Conservation (phyloP, 2,888 invertebrate species). For the Parnassius mnemosyne region DNA sequence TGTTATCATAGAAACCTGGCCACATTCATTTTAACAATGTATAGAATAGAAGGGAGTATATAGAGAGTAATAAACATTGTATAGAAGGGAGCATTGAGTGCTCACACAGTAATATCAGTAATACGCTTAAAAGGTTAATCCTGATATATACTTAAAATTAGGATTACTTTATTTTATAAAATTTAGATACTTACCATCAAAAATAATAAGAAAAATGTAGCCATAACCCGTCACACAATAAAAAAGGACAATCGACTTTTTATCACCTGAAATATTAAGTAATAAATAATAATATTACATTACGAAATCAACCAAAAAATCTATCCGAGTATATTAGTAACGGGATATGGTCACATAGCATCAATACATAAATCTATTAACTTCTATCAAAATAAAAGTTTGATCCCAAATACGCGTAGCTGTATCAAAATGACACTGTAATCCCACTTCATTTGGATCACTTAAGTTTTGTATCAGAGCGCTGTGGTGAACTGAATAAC, state of each 20-base stretch:
- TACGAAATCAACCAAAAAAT: slow-evolving; percentile 8
- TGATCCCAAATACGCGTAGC: slow-evolving; percentile 69
- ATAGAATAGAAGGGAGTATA: no score
- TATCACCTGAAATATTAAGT: not conserved
- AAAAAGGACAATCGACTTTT: slow-evolving; percentile 15
- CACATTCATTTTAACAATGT: no score
- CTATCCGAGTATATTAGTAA: slow-evolving; percentile 3
- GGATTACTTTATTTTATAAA: slow-evolving; percentile 1
- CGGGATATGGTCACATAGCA: slow-evolving; percentile 25
- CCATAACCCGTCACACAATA: slow-evolving; percentile 15
- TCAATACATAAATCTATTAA: slow-evolving; percentile 26
- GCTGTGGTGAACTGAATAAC: slow-evolving; percentile 9
- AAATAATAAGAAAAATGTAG: slow-evolving; percentile 3
- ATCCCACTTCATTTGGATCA: slow-evolving; percentile 7
- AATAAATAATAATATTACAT: not conserved
- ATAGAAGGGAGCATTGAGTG: not conserved
- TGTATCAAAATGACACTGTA: slow-evolving; percentile 31
- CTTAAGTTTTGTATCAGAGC: slow-evolving; percentile 5
- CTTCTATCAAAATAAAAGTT: slow-evolving; percentile 49
- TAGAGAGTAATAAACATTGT: not conserved
- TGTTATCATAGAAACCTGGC: no score
- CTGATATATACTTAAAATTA: not conserved
- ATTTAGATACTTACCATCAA: slow-evolving; percentile 15
- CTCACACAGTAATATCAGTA: not conserved
- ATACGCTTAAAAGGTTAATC: not conserved